Evolutionary conservation across 2,797 vertebrate genomes (phyloP).

Genomic region (Zalophus californianus): DNA sequence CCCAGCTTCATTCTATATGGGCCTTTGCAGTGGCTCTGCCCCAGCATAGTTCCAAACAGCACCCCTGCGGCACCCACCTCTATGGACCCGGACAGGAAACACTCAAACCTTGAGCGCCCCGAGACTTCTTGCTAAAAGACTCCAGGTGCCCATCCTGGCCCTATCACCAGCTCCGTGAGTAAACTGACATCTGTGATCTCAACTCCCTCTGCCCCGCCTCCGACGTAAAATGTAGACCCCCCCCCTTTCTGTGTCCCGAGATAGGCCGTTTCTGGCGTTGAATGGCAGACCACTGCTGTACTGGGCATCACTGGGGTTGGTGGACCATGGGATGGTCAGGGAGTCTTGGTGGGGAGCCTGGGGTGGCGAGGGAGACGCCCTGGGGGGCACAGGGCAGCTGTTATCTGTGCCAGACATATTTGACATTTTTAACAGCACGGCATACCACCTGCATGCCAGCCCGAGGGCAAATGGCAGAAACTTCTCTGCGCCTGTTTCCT

Average conservation of each 20-base stretch:
- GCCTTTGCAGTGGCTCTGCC: not conserved
- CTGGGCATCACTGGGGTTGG: not conserved
- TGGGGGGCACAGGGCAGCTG: not conserved
- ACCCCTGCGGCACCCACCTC: fast-evolving
- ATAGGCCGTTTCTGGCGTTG: not conserved
- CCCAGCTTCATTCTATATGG: fast-evolving
- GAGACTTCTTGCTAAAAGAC: not conserved
- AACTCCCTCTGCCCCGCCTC: not conserved
- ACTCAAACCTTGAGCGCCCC: not conserved
- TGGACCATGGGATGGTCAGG: fast-evolving
- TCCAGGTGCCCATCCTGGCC: not conserved
- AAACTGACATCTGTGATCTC: not conserved
- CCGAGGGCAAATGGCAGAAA: not conserved
- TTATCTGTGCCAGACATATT: not conserved
- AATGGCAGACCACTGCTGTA: fast-evolving
- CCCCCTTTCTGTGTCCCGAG: not conserved
- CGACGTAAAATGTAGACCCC: not conserved
- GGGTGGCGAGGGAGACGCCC: not conserved
- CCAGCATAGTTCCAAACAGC: not conserved
- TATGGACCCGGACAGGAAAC: not conserved
- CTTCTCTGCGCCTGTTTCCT: not conserved
- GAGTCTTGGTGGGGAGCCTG: not conserved
- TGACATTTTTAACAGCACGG: not conserved
- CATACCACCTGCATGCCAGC: not conserved
- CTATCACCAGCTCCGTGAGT: not conserved